These are phyloP conservation scores for Phoeniculus purpureus DNA, from an alignment of 2,797 vertebrate species.

Conservation along the genomic window DNA sequence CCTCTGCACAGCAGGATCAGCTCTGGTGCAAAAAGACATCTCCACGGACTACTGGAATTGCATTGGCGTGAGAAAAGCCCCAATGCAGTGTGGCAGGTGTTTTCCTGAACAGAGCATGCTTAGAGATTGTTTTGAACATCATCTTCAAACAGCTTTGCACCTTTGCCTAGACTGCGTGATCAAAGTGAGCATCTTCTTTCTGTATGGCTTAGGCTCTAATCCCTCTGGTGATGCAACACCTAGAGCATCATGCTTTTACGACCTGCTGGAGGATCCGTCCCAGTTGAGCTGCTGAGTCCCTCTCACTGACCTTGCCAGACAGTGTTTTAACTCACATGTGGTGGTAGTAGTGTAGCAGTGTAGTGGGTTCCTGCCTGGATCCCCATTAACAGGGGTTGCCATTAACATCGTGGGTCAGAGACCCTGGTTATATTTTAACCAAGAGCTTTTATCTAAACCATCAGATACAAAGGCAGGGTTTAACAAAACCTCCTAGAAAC, in stretches of 20 bases:
- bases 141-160: neutral
- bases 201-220: neutral
- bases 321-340: conserved; percentile 39
- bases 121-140: neutral
- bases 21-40: neutral
- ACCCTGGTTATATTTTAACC: no score
- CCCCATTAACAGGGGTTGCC: no score
- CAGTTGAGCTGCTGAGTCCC: conserved; percentile 19
- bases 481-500: no score
- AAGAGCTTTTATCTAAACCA: no score
- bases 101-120: neutral
- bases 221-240: neutral
- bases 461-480: no score
- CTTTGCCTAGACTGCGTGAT: neutral
- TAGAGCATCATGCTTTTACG: neutral
- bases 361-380: no score
- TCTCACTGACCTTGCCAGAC: conserved; percentile 37
- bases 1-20: neutral
- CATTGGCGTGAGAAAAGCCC: neutral
- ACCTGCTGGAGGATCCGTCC: conserved; percentile 29
- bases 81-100: neutral
- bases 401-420: no score
- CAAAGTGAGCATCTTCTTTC: neutral
- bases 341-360: no score
- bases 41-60: neutral